Percentiles rank a stretch among this genome's conserved stretches.
Evolutionary conservation across 2,113 vertebrate species (phyloP).

Genomic region (Otis tarda): DNA sequence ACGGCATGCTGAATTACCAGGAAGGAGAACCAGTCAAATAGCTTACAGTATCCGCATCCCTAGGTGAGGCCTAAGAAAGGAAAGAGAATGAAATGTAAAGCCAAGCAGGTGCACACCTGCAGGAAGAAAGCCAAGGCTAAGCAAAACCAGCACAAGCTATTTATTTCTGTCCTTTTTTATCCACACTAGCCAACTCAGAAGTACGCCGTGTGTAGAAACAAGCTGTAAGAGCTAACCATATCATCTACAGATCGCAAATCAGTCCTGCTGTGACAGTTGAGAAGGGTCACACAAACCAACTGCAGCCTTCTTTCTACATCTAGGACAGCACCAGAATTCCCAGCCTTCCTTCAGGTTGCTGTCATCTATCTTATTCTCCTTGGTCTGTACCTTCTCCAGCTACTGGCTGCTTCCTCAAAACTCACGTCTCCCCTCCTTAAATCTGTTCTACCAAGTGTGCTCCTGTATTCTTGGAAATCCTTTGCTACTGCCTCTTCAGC

Average conservation of each 20-base stretch:
- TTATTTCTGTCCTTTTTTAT: background rate
- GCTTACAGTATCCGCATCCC: background rate
- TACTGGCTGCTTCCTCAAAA: background rate
- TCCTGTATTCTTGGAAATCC: background rate
- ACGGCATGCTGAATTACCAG: background rate
- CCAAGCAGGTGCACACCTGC: background rate
- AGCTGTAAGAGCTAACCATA: accelerated
- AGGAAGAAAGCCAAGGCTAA: background rate
- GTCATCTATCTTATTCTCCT: background rate
- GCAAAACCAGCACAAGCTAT: background rate
- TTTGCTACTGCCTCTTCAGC: background rate
- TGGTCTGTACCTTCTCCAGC: background rate
- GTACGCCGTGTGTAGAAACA: background rate
- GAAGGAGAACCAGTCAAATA: background rate
- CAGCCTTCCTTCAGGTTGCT: background rate
- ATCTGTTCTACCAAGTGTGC: background rate
- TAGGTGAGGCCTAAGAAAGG: background rate
- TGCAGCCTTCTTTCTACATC: background rate
- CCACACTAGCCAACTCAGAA: background rate
- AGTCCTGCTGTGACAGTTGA: background rate
- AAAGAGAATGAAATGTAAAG: background rate
- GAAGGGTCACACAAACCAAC: background rate
- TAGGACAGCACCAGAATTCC: background rate
- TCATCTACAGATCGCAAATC: background rate
- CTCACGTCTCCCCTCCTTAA: background rate